A percentile compares a stretch with the other conserved stretches of the same genome.
Evolutionary conservation across 2,888 invertebrate genomes (phyloP).

Genomic region (Argyresthia goedartella): DNA sequence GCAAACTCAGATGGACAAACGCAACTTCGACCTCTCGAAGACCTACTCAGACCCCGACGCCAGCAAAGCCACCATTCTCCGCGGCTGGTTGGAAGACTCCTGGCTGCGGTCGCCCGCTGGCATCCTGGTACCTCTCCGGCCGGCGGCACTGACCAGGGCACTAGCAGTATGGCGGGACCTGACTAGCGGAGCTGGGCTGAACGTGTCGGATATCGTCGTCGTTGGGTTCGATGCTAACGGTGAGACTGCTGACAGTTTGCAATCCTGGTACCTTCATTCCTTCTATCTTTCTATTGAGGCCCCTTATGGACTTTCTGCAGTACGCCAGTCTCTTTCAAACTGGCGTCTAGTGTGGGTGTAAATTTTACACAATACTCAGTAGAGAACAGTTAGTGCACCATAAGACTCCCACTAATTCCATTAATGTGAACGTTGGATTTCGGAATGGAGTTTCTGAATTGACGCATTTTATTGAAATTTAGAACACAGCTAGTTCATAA

Average conservation of each 20-base stretch:
- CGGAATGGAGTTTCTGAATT: no score
- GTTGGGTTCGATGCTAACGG: constrained; percentile 62
- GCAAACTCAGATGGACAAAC: constrained; percentile 20
- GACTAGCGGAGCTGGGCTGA: constrained; percentile 30
- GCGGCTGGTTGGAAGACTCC: constrained; percentile 53
- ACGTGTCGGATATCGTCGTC: constrained; percentile 47
- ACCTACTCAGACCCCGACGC: constrained; percentile 22
- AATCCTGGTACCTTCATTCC: no score
- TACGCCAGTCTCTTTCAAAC: no score
- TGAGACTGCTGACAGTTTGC: constrained; percentile 21
- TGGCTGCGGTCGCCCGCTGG: constrained; percentile 57
- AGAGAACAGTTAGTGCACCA: no score
- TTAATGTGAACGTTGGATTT: no score
- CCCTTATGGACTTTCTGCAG: no score
- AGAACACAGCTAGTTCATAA: no score
- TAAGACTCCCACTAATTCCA: no score
- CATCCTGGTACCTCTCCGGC: constrained; percentile 52
- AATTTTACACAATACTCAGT: no score
- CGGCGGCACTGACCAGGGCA: constrained; percentile 42
- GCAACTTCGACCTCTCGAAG: constrained; percentile 22
- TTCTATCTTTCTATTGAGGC: no score
- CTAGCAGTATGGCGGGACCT: constrained; percentile 56
- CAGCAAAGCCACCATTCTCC: constrained; percentile 38
- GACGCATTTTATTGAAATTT: no score
- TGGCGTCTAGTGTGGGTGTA: no score